Evolutionary conservation across 2,113 vertebrate genomes (phyloP).

Genomic region (Oreochromis tanganicae): DNA sequence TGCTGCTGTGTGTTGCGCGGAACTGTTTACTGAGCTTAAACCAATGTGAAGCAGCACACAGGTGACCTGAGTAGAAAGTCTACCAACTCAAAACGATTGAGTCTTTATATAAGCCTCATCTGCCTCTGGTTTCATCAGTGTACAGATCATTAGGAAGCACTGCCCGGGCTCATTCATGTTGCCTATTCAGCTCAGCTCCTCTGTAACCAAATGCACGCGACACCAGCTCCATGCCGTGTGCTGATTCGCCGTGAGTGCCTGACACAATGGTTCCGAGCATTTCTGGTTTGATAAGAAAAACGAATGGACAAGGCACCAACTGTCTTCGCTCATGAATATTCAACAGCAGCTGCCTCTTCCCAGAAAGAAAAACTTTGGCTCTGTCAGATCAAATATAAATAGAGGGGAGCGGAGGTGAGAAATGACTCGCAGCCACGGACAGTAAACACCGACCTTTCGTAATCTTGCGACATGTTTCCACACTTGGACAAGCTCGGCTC

Average conservation of each 20-base stretch:
- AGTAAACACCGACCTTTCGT: background rate
- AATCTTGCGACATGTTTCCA: background rate
- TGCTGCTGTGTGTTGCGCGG: background rate
- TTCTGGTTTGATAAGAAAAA: conserved; percentile 56
- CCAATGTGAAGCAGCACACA: background rate
- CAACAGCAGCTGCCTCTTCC: conserved; percentile 60
- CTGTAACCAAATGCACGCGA: background rate
- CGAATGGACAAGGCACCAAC: conserved; percentile 57
- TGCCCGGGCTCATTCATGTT: background rate
- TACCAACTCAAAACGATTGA: background rate
- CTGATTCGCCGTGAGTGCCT: conserved; percentile 27
- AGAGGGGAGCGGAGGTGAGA: background rate
- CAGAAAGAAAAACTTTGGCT: background rate
- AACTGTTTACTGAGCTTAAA: background rate
- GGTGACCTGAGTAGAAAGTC: background rate
- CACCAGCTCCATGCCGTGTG: background rate
- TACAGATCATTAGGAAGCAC: background rate
- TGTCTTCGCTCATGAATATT: conserved; percentile 68
- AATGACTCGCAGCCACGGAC: background rate
- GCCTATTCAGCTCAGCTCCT: background rate
- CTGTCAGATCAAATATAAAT: conserved; percentile 18
- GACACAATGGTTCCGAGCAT: conserved; percentile 41
- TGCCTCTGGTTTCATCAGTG: background rate
- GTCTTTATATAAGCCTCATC: background rate
- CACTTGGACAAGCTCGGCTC: background rate